Percentiles rank a stretch among this genome's conserved stretches.
Evolutionary conservation across 2,113 vertebrate genomes (phyloP).

Genomic region (Trematomus loennbergii): DNA sequence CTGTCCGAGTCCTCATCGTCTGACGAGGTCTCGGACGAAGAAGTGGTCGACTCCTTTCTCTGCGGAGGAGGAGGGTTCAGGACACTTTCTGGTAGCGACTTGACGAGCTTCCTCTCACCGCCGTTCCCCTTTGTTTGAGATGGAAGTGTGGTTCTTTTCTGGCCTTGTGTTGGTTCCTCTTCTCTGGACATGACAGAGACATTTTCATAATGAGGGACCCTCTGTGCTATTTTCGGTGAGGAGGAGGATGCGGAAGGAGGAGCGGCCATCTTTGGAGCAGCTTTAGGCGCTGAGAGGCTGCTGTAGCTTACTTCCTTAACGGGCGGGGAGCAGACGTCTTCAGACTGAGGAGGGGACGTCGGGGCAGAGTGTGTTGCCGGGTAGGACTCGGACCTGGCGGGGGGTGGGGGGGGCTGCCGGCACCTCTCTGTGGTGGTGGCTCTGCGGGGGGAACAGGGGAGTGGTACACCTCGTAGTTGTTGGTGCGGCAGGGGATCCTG

Average conservation of each 20-base stretch:
- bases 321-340: conserved; percentile 71
- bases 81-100: conserved; percentile 73
- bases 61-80: conserved; percentile 52
- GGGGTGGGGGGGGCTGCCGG: conserved; percentile 76
- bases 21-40: conserved; percentile 71
- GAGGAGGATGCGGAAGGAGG: conserved; percentile 52
- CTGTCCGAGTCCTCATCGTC: conserved; percentile 80
- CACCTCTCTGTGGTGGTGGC: conserved; percentile 83
- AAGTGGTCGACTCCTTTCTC: conserved; percentile 72
- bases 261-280: conserved; percentile 62
- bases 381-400: conserved; percentile 80
- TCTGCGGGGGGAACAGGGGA: conserved; percentile 86
- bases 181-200: conserved; percentile 69
- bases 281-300: conserved; percentile 80
- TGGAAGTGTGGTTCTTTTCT: conserved; percentile 76
- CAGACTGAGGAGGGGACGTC: conserved; percentile 82
- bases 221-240: conserved; percentile 66
- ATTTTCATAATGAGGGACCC: conserved; percentile 84
- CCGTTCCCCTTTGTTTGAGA: conserved; percentile 62
- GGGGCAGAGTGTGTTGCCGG: conserved; percentile 83
- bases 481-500: conserved; percentile 92
- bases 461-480: conserved; percentile 91
- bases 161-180: conserved; percentile 56
- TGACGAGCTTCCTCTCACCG: conserved; percentile 75
- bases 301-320: conserved; percentile 77